Conservation (phyloP, 1,140 invertebrate genomes). For the Philopotamus ludificatus region DNA sequence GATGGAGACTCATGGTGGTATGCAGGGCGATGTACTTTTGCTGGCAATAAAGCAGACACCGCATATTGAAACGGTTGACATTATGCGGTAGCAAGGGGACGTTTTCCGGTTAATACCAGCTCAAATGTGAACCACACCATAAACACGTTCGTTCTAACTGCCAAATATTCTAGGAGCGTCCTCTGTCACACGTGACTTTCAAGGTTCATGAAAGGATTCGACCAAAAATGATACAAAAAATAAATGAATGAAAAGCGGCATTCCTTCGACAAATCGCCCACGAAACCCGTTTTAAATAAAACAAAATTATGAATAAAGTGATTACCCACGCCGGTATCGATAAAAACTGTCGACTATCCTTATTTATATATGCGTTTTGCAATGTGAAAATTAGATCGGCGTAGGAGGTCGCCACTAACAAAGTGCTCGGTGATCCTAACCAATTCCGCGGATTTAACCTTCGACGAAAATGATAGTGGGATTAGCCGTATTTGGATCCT, state of each 20-base stretch:
- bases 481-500: neutral
- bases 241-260: neutral
- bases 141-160: neutral
- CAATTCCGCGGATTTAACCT: too few species aligned
- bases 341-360: neutral
- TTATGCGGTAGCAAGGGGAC: neutral
- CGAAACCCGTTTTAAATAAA: neutral
- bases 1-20: neutral
- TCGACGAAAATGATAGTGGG: too few species aligned
- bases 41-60: neutral
- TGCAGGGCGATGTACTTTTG: conserved; percentile 7
- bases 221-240: neutral
- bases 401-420: neutral
- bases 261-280: neutral
- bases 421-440: too few species aligned
- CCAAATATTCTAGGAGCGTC: neutral
- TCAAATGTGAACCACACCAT: neutral
- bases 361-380: neutral
- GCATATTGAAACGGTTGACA: neutral
- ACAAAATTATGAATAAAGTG: neutral
- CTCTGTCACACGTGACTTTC: neutral
- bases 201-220: neutral
- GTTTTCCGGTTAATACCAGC: neutral
- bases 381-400: neutral
- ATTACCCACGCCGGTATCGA: neutral